These are phyloP conservation scores for Norana najaformis DNA, from an alignment of 2,888 invertebrate genomes.

Conservation along the genomic window DNA sequence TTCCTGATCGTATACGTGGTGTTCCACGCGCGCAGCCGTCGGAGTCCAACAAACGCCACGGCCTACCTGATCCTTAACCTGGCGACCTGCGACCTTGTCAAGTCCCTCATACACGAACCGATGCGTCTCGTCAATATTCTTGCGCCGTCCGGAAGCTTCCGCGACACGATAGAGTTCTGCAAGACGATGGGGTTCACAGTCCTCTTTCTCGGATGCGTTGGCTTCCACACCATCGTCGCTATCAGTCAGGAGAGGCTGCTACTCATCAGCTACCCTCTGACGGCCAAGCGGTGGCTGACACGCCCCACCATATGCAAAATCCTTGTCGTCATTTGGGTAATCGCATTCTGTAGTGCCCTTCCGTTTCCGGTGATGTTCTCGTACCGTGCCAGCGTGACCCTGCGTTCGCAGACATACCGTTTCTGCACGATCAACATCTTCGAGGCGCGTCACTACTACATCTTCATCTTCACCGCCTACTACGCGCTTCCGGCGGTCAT, in stretches of 20 bases:
- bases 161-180: constrained; percentile 35
- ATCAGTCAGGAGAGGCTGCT: constrained; percentile 43
- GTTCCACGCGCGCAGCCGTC: constrained; percentile 18
- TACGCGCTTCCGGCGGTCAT: constrained; percentile 39
- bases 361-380: constrained; percentile 38
- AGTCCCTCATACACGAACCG: constrained; percentile 34
- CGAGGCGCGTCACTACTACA: constrained; percentile 32
- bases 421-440: constrained; percentile 39
- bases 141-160: constrained; percentile 7
- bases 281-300: constrained; percentile 39
- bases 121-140: constrained; percentile 39
- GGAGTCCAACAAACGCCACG: constrained; percentile 34
- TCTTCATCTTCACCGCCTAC: constrained; percentile 39
- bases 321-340: constrained; percentile 37
- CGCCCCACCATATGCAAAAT: constrained; percentile 28
- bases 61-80: constrained; percentile 42
- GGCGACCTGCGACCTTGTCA: constrained; percentile 42
- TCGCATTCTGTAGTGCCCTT: constrained; percentile 31
- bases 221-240: constrained; percentile 41
- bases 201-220: constrained; percentile 37
- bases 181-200: constrained; percentile 37
- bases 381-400: constrained; percentile 26
- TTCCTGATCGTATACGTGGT: constrained; percentile 39
- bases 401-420: constrained; percentile 27
- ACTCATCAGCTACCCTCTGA: constrained; percentile 42